phyloP scores from a whole-genome alignment of 2,113 vertebrate species.

The Greenwoodochromis staneri region DNA sequence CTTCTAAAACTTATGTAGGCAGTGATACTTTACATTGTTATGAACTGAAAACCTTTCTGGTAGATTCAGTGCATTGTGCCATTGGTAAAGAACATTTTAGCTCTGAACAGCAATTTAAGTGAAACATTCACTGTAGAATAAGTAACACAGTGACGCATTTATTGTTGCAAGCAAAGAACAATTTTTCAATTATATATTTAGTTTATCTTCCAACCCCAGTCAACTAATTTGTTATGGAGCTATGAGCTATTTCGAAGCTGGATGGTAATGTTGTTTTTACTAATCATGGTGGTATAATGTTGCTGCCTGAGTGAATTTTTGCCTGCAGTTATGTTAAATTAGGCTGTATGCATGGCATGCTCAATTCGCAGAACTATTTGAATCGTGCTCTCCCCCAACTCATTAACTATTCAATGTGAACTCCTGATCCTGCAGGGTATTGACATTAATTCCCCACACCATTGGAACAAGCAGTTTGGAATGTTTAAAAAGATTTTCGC shows the following conservation, averaged over 20 bases:
- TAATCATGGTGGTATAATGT: constrained; percentile 56
- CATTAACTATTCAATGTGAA: constrained; percentile 66
- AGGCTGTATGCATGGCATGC: constrained; percentile 50
- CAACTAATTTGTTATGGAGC: constrained; percentile 39
- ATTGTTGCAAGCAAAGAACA: constrained; percentile 13
- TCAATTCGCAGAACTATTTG: constrained; percentile 36
- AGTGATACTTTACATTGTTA: neutral
- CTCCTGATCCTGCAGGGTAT: constrained; percentile 65
- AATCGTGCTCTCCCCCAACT: constrained; percentile 45
- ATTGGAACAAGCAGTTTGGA: constrained; percentile 49
- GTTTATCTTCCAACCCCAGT: constrained; percentile 15
- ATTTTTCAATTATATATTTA: constrained; percentile 21
- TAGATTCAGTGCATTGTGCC: neutral
- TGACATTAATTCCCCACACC: constrained; percentile 64
- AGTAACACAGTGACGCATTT: neutral
- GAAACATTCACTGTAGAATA: neutral
- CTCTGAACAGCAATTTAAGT: neutral
- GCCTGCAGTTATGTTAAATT: constrained; percentile 65
- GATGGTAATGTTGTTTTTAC: constrained; percentile 60
- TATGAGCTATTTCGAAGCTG: constrained; percentile 39
- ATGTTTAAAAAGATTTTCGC: constrained; percentile 22
- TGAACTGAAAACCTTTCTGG: neutral
- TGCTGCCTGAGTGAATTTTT: constrained; percentile 44
- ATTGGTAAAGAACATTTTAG: neutral
- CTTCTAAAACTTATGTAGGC: neutral